Base-by-base conservation (phyloP, 2,113 vertebrate species). In the Synodontis membranacea region DNA sequence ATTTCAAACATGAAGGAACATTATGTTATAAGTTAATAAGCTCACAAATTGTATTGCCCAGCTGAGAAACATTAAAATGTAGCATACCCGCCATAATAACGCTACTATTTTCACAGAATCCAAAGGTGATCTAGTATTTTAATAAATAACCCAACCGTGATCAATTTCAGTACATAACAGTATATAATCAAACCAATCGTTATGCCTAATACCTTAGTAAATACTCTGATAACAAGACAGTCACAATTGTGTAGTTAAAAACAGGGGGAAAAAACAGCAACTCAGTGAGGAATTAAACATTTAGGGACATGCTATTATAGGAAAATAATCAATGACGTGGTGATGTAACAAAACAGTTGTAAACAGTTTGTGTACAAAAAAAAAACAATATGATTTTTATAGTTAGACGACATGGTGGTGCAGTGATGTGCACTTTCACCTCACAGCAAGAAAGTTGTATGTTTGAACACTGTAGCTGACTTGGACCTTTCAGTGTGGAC, bases 21-120 rank as follows among this genome's bases (percentile, higher is more conserved):
- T 52, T n/a, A 66, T 78, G 39, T 78, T 58, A 62, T 78, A 58
- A 62, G 56, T 48, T 85, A 78, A 62, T 48, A 80, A 85, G 74
- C 46, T 66, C 37, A 52, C 44, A 79, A 80, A 64, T 52, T 34
- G 42, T 6, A 50, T 66, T 85, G 7, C 58, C 28, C 70, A 70
- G 23, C 31, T 83, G 44, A 70, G 81, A 64, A 83, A 28, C 46
- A 83, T 52, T 50, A 52, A 68, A 14, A 37, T 68, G 46, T 34
- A 78, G 31, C 28, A 8, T 76, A 76, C 12, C 21, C 15, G 1
- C 3, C n/a, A 48, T 48, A 50, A 48, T 34, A 31, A 28, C 44
- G 9, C 81, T 48, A 34, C 34, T 83, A 83, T 50, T 23, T 50
- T 48, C 25, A 66, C 6, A 9, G 23, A 66, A 83, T 34, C 17